Percentiles rank a stretch among this genome's conserved stretches.
Conservation (phyloP, 1,140 invertebrate species). For the Drosophila pectinifera region DNA sequence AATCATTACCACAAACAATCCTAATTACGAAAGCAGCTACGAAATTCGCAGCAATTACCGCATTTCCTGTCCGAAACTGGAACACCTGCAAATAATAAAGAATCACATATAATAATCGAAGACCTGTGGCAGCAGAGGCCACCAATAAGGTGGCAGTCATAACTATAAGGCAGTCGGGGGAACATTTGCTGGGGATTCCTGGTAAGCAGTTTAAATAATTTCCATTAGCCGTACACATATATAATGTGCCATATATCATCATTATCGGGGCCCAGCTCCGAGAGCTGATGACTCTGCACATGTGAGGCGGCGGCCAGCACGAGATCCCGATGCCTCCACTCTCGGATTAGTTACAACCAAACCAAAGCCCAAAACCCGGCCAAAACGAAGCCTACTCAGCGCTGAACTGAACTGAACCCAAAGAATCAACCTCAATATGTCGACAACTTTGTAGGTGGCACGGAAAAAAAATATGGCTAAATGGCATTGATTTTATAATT, state of each 20-base stretch:
- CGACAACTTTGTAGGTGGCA: conserved; percentile 72
- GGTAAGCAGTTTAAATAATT: conserved; percentile 74
- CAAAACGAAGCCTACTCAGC: conserved; percentile 21
- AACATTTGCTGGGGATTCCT: conserved; percentile 57
- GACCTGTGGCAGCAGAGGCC: background rate
- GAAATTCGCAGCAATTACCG: conserved; percentile 66
- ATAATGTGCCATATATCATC: conserved; percentile 79
- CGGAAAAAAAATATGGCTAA: conserved; percentile 8
- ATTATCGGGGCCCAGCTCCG: conserved; percentile 69
- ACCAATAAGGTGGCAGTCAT: conserved; percentile 47
- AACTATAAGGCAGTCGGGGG: conserved; percentile 42
- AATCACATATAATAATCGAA: conserved; percentile 56
- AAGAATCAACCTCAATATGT: conserved; percentile 80
- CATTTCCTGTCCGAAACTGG: conserved; percentile 59
- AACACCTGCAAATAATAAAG: conserved; percentile 52
- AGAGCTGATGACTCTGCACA: conserved; percentile 80
- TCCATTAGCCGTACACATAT: conserved; percentile 58
- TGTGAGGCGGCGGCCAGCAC: conserved; percentile 66
- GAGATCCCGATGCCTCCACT: conserved; percentile 31
- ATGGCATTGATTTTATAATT: background rate
- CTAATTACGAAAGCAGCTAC: conserved; percentile 52
- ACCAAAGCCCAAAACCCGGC: conserved; percentile 27
- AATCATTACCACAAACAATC: conserved; percentile 54
- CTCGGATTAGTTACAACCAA: conserved; percentile 69
- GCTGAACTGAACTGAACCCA: conserved; percentile 23